These are phyloP conservation scores for Neria commutata DNA, from an alignment of 2,888 invertebrate genomes.

Conservation along the genomic window DNA sequence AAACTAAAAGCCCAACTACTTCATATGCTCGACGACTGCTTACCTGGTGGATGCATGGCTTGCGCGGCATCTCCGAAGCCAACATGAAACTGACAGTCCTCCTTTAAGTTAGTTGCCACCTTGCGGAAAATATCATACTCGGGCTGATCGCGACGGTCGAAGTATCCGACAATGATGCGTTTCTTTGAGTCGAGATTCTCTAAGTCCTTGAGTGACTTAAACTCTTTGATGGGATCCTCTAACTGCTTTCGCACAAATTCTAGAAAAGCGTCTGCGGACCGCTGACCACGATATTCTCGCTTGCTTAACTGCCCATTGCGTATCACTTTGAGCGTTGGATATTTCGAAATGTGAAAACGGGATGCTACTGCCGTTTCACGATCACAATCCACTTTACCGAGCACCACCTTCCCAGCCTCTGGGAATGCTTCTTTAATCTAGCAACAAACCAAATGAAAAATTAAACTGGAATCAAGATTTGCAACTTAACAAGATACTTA, in stretches of 20 bases:
- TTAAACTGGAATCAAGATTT: not conserved
- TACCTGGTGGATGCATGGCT: conserved; percentile 85
- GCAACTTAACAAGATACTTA: conserved; percentile 54
- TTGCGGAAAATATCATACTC: conserved; percentile 81
- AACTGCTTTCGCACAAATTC: conserved; percentile 89
- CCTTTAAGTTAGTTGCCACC: conserved; percentile 86
- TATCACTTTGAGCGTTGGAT: conserved; percentile 96
- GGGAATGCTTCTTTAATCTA: conserved; percentile 73
- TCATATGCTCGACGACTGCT: conserved; percentile 29
- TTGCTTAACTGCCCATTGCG: conserved; percentile 89
- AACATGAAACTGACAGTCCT: conserved; percentile 94
- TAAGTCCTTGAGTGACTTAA: conserved; percentile 74
- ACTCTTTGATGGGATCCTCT: conserved; percentile 83
- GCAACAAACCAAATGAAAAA: too few species aligned
- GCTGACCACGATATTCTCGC: conserved; percentile 86
- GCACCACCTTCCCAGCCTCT: conserved; percentile 82
- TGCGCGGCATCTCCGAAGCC: conserved; percentile 84
- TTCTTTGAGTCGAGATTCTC: conserved; percentile 78
- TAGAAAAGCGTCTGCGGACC: conserved; percentile 89
- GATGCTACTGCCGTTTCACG: conserved; percentile 83
- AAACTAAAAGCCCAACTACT: too few species aligned
- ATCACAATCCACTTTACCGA: conserved; percentile 98
- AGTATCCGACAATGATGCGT: conserved; percentile 89
- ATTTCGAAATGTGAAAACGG: conserved; percentile 95
- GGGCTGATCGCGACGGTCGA: conserved; percentile 77